These are phyloP conservation scores for Cosmorhoe ocellata DNA, from an alignment of 2,888 invertebrate species.

Conservation along the genomic window DNA sequence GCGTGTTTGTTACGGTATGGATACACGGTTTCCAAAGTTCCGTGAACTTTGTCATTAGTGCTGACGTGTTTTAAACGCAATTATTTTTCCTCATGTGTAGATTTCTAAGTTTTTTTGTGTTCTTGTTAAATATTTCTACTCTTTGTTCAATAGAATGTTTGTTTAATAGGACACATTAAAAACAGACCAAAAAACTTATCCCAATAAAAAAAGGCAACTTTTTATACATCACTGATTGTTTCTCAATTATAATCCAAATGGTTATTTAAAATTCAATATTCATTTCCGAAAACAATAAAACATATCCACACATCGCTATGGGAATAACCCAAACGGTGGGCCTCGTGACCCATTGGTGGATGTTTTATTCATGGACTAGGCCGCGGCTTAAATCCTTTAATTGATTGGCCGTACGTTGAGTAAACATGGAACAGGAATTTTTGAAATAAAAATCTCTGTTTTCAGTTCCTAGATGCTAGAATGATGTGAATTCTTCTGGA, in stretches of 20 bases:
- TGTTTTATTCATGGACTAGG: constrained; percentile 5
- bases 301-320: background rate
- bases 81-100: too few relatives aligned
- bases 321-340: background rate
- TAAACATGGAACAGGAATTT: constrained; percentile 1
- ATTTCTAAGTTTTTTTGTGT: too few relatives aligned
- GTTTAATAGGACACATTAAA: too few relatives aligned
- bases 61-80: too few relatives aligned
- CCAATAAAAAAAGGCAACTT: background rate
- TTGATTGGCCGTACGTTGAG: constrained; percentile 1
- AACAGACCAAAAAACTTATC: too few relatives aligned
- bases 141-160: too few relatives aligned
- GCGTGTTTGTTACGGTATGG: too few relatives aligned
- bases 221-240: background rate
- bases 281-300: constrained; percentile 6
- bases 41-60: too few relatives aligned
- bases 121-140: too few relatives aligned
- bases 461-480: too few relatives aligned
- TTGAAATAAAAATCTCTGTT: background rate
- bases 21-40: too few relatives aligned
- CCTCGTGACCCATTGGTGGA: background rate
- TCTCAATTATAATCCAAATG: background rate
- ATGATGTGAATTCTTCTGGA: too few relatives aligned
- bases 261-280: constrained; percentile 3
- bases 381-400: constrained; percentile 3